Evolutionary conservation across 2,113 vertebrate genomes (phyloP).

Genomic region (Malurus melanocephalus): DNA sequence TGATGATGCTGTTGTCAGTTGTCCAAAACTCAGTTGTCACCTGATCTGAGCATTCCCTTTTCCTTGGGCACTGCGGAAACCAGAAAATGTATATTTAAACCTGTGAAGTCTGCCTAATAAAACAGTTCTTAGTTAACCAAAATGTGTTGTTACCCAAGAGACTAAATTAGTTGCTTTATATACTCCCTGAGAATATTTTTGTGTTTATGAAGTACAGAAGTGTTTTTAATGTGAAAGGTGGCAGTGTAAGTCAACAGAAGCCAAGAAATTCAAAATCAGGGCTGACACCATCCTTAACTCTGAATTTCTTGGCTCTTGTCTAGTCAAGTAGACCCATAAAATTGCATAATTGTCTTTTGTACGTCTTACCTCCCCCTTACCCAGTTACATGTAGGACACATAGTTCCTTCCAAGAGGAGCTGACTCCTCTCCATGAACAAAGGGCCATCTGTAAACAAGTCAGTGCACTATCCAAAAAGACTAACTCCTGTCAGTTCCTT

Average conservation of each 20-base stretch:
- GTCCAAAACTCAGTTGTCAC: background rate
- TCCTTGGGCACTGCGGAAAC: background rate
- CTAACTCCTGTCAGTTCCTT: slow-evolving; percentile 4
- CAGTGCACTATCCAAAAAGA: background rate
- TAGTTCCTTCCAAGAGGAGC: background rate
- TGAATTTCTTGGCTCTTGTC: background rate
- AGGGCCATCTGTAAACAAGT: slow-evolving; percentile 55
- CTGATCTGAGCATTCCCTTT: background rate
- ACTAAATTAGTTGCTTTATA: background rate
- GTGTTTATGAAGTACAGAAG: background rate
- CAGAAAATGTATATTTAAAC: background rate
- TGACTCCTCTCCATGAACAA: slow-evolving; percentile 13
- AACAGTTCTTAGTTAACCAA: background rate
- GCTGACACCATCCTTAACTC: slow-evolving; percentile 2
- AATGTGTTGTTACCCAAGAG: background rate
- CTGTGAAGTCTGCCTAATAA: background rate
- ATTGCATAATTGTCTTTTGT: background rate
- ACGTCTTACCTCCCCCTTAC: background rate
- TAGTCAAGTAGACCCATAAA: background rate
- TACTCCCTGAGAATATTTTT: background rate
- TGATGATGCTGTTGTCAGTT: background rate
- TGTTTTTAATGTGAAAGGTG: background rate
- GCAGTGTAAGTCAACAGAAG: background rate
- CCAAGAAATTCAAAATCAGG: slow-evolving; percentile 13
- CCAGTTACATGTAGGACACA: background rate